Evolutionary conservation across 2,888 invertebrate genomes (phyloP).

Genomic region (Drosophila diplacantha): DNA sequence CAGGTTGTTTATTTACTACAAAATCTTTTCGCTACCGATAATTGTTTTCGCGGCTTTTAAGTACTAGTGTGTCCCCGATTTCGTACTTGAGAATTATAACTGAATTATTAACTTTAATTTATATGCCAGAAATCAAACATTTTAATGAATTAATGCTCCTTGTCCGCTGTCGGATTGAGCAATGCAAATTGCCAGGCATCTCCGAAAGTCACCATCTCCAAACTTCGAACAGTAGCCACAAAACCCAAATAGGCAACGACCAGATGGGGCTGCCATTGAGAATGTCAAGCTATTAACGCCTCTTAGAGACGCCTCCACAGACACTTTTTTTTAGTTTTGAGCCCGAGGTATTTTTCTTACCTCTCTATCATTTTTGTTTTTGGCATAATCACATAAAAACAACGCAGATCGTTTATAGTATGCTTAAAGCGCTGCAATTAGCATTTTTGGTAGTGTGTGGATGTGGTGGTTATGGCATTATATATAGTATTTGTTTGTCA

Average conservation of each 20-base stretch:
- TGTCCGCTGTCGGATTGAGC: constrained; percentile 15
- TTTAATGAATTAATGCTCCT: constrained; percentile 15
- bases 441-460: constrained; percentile 52
- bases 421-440: constrained; percentile 63
- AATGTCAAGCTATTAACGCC: constrained; percentile 72
- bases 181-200: constrained; percentile 42
- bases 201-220: constrained; percentile 5
- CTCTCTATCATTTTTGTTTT: constrained; percentile 34
- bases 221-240: constrained; percentile 57
- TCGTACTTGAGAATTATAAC: constrained; percentile 3
- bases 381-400: constrained; percentile 48
- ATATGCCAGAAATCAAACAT: constrained; percentile 36
- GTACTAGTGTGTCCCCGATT: not conserved
- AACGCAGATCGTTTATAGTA: constrained; percentile 43
- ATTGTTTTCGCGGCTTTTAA: too few species aligned
- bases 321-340: constrained; percentile 44
- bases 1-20: too few species aligned
- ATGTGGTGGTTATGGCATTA: constrained; percentile 31
- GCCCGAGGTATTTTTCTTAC: constrained; percentile 38
- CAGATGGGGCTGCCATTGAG: constrained; percentile 50
- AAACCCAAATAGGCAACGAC: constrained; percentile 55
- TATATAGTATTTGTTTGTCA: constrained; percentile 54
- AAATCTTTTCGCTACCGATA: not conserved
- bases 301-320: constrained; percentile 71
- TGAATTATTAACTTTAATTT: constrained; percentile 15